Conservation (phyloP, 2,113 vertebrate species). For the Cyanoramphus novaezelandiae region DNA sequence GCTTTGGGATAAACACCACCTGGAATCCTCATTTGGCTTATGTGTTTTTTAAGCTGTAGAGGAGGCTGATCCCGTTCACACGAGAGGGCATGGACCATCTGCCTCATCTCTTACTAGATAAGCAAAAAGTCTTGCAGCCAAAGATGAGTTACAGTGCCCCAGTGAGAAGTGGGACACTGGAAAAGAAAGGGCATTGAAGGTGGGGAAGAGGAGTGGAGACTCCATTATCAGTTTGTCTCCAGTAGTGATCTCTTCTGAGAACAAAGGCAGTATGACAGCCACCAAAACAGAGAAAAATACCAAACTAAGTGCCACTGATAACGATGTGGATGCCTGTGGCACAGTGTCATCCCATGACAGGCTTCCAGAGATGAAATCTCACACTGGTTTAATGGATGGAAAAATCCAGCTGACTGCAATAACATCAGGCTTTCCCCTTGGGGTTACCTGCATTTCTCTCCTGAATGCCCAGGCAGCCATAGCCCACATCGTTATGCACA, state of each 20-base stretch:
- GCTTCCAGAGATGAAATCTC: not conserved
- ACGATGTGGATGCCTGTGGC: not conserved
- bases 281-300: not conserved
- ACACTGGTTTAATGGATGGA: not conserved
- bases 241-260: not conserved
- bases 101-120: not conserved
- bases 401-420: not conserved
- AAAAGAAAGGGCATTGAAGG: not conserved
- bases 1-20: constrained; percentile 58
- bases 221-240: not conserved
- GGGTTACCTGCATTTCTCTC: not conserved
- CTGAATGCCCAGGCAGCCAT: not conserved
- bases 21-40: not conserved
- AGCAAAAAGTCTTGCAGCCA: not conserved
- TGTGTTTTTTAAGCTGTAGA: constrained; percentile 14
- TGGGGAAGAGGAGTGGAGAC: not conserved
- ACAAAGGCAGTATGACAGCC: not conserved
- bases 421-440: not conserved
- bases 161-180: not conserved
- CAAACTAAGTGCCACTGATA: not conserved
- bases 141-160: not conserved
- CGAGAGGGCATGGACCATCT: not conserved
- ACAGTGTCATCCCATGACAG: not conserved
- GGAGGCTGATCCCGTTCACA: not conserved
- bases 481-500: not conserved